These are phyloP conservation scores for Troides oblongomaculatus DNA, from an alignment of 2,888 invertebrate genomes.

Conservation along the genomic window DNA sequence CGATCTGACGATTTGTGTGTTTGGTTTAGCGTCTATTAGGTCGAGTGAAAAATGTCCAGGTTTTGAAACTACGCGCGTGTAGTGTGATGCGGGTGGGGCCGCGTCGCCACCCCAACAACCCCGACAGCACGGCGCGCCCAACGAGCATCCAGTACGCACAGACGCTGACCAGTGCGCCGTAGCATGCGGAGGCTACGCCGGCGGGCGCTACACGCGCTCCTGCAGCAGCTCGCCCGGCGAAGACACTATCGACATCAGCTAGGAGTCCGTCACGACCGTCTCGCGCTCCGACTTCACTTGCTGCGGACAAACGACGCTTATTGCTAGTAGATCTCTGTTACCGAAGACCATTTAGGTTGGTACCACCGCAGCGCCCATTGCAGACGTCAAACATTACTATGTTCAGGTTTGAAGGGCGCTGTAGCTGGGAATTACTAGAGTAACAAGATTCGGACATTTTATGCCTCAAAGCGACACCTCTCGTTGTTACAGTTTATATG, in stretches of 20 bases:
- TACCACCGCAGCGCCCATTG: no score
- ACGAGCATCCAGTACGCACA: background rate
- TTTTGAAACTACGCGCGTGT: background rate
- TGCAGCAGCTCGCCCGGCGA: slow-evolving; percentile 37
- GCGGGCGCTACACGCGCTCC: slow-evolving; percentile 25
- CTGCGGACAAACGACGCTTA: slow-evolving; percentile 46
- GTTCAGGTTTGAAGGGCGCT: no score
- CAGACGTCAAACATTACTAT: no score
- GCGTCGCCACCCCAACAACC: no score
- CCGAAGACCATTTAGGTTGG: no score
- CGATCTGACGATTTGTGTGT: background rate
- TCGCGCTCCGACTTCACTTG: slow-evolving; percentile 87
- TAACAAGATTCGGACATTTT: no score
- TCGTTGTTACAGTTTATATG: no score
- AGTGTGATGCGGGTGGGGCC: no score
- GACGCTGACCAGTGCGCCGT: background rate
- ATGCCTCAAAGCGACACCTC: no score
- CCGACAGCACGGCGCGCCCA: no score
- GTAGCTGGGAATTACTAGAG: no score
- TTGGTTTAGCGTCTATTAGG: background rate
- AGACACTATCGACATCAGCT: slow-evolving; percentile 61
- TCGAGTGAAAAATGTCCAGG: background rate
- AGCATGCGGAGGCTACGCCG: background rate
- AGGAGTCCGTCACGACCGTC: slow-evolving; percentile 76
- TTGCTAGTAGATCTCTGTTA: no score